A percentile compares a stretch with the other conserved stretches of the same genome.
Evolutionary conservation across 2,797 vertebrate species (phyloP).

Genomic region (Eleutherodactylus coqui): DNA sequence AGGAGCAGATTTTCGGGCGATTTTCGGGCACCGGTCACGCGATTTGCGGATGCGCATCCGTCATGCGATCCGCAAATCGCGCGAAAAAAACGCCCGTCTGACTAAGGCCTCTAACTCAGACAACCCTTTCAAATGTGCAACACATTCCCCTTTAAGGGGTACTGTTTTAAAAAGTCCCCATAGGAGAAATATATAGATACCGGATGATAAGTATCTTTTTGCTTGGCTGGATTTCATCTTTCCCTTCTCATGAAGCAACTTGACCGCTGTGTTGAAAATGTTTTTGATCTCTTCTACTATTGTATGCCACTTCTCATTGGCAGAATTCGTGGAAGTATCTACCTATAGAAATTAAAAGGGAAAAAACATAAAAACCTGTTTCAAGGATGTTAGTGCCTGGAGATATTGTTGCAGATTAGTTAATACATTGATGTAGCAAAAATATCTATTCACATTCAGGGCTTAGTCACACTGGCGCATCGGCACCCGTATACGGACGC

Average conservation of each 20-base stretch:
- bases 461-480: too few species aligned
- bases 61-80: too few species aligned
- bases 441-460: neutral
- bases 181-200: slow-evolving; percentile 73
- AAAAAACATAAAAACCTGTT: neutral
- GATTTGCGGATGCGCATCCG: too few species aligned
- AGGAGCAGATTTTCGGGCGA: too few species aligned
- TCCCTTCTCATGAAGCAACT: slow-evolving; percentile 92
- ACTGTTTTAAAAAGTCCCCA: neutral
- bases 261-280: slow-evolving; percentile 91
- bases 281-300: slow-evolving; percentile 96
- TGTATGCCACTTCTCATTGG: slow-evolving; percentile 91
- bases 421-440: neutral
- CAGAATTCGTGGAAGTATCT: slow-evolving; percentile 85
- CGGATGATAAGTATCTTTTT: slow-evolving; percentile 97
- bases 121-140: too few species aligned
- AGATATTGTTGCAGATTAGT: neutral
- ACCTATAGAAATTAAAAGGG: slow-evolving; percentile 75
- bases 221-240: slow-evolving; percentile 91
- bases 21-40: too few species aligned
- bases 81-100: too few species aligned
- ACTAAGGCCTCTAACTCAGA: too few species aligned
- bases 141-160: too few species aligned
- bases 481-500: too few species aligned
- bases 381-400: neutral